Conservation (phyloP, 2,113 vertebrate species). For the Scomber scombrus region DNA sequence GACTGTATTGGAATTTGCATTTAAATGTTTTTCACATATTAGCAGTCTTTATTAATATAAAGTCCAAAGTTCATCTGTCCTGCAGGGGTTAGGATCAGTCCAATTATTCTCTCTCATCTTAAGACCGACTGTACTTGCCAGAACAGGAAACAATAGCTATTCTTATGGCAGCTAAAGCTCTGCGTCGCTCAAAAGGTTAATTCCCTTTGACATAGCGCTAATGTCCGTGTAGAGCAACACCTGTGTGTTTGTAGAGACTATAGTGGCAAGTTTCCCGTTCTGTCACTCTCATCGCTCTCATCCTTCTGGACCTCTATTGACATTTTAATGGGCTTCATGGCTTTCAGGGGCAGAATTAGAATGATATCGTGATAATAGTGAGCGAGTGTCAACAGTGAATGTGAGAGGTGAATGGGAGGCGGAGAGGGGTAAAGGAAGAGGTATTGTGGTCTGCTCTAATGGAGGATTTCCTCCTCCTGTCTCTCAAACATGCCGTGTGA, state of each 20-base stretch:
- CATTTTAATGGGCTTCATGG: slow-evolving; percentile 68
- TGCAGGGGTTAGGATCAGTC: background rate
- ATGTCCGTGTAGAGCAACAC: slow-evolving; percentile 41
- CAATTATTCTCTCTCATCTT: slow-evolving; percentile 35
- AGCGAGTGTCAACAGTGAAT: slow-evolving; percentile 47
- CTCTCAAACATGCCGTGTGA: slow-evolving; percentile 63
- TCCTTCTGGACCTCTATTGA: slow-evolving; percentile 42
- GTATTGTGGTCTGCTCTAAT: slow-evolving; percentile 72
- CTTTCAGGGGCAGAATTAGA: slow-evolving; percentile 54
- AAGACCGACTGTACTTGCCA: slow-evolving; percentile 12
- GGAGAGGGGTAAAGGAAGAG: slow-evolving; percentile 65
- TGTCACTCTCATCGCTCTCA: slow-evolving; percentile 31
- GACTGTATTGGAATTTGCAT: background rate
- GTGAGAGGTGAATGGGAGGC: slow-evolving; percentile 74
- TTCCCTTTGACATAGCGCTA: slow-evolving; percentile 47
- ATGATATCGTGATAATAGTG: slow-evolving; percentile 58
- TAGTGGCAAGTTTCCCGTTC: background rate
- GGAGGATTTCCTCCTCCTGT: slow-evolving; percentile 80
- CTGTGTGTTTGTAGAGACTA: slow-evolving; percentile 20
- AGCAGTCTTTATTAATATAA: background rate
- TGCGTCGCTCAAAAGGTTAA: slow-evolving; percentile 52
- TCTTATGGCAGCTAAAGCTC: slow-evolving; percentile 51
- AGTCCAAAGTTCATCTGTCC: background rate
- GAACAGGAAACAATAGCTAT: slow-evolving; percentile 53
- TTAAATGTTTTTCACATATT: slow-evolving; percentile 6